Percentiles rank a stretch among this genome's conserved stretches.
Conservation (phyloP, 2,797 vertebrate species). For the Leptatherina wallacei region DNA sequence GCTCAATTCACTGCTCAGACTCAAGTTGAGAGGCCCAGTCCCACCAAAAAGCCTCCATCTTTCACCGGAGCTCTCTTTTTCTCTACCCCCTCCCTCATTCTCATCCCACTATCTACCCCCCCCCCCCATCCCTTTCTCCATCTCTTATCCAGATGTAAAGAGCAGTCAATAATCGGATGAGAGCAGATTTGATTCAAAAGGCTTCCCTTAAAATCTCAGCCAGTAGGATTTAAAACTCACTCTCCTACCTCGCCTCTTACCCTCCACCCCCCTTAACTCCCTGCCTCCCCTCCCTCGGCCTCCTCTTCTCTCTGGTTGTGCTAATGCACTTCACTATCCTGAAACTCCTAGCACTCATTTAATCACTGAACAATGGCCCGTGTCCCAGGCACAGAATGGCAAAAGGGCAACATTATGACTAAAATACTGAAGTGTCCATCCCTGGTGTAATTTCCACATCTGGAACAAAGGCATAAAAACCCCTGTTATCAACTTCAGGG, state of each 20-base stretch:
- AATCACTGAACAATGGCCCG: conserved; percentile 76
- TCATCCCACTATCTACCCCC: conserved; percentile 64
- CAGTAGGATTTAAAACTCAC: conserved; percentile 85
- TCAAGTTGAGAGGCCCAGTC: conserved; percentile 25
- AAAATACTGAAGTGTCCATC: conserved; percentile 64
- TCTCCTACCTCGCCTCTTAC: conserved; percentile 66
- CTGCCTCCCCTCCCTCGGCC: conserved; percentile 6
- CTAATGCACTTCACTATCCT: conserved; percentile 71
- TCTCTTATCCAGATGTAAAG: conserved; percentile 86
- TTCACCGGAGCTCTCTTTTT: conserved; percentile 30
- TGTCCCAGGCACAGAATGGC: conserved; percentile 60
- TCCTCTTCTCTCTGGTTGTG: conserved; percentile 50
- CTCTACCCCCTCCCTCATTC: conserved; percentile 59
- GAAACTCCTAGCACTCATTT: conserved; percentile 62
- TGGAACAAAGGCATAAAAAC: conserved; percentile 60
- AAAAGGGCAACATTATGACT: conserved; percentile 62
- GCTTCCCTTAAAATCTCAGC: conserved; percentile 85
- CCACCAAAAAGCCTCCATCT: conserved; percentile 16
- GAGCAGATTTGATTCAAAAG: conserved; percentile 87
- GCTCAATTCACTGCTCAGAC: neutral
- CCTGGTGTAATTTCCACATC: conserved; percentile 58
- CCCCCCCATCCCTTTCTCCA: conserved; percentile 73
- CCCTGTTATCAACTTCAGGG: conserved; percentile 42
- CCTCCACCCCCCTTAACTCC: conserved; percentile 16
- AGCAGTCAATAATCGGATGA: conserved; percentile 88